Conservation (phyloP, 2,113 vertebrate genomes). For the Nyctereutes procyonoides region DNA sequence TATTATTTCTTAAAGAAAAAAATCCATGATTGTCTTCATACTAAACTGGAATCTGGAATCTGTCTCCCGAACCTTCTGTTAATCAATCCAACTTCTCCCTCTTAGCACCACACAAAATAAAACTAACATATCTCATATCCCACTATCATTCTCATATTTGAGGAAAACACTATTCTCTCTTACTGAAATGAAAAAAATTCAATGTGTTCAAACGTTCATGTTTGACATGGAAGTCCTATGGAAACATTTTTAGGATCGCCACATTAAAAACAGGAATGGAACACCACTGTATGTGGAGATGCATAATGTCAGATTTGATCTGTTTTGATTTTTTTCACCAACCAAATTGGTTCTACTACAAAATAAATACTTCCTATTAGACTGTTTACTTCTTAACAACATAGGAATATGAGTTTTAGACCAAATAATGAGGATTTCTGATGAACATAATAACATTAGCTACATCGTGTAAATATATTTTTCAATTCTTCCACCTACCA, state of each 20-base stretch:
- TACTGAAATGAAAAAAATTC: background rate
- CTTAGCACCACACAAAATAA: background rate
- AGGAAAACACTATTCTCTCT: background rate
- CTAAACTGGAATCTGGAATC: background rate
- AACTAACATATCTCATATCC: background rate
- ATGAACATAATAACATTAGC: background rate
- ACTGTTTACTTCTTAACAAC: background rate
- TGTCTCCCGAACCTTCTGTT: background rate
- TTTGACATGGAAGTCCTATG: background rate
- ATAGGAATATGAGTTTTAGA: background rate
- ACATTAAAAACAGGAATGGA: background rate
- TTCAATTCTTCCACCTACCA: background rate
- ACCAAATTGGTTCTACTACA: background rate
- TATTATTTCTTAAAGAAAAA: no score
- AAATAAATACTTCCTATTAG: background rate
- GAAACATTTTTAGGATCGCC: background rate
- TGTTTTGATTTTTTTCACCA: background rate
- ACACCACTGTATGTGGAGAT: fast-evolving
- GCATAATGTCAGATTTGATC: background rate
- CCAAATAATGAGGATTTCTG: background rate
- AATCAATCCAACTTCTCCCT: background rate
- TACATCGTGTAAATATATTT: background rate
- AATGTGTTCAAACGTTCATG: background rate
- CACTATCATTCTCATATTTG: background rate
- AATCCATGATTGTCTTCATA: background rate